Evolutionary conservation across 2,888 invertebrate genomes (phyloP).

Genomic region (Cerastis rubricosa): DNA sequence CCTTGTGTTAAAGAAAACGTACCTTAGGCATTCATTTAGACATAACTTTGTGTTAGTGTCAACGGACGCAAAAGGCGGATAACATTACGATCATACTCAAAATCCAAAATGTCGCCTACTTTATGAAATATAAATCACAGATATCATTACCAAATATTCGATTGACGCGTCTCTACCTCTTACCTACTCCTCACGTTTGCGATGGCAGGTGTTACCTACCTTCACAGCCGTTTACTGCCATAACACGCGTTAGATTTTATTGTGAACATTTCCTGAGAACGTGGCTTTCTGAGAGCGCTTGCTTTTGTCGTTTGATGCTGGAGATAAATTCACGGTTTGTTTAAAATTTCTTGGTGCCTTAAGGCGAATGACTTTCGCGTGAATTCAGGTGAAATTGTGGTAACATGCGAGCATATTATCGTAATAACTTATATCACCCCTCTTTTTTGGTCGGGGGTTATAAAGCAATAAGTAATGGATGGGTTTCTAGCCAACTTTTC

Average conservation of each 20-base stretch:
- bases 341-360: slow-evolving; percentile 5
- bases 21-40: background rate
- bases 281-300: slow-evolving; percentile 39
- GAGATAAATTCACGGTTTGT: slow-evolving; percentile 21
- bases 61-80: background rate
- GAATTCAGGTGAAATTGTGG: background rate
- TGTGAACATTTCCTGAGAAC: slow-evolving; percentile 59
- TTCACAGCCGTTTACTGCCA: background rate
- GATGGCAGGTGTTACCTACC: slow-evolving; percentile 51
- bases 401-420: background rate
- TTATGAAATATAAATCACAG: slow-evolving; percentile 15
- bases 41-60: background rate
- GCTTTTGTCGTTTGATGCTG: slow-evolving; percentile 26
- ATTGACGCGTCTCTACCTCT: background rate
- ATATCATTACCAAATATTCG: slow-evolving; percentile 20
- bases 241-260: slow-evolving; percentile 60
- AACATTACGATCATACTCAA: background rate
- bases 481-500: background rate
- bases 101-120: background rate
- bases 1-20: background rate
- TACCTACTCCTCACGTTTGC: slow-evolving; percentile 19
- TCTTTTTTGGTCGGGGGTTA: too few relatives aligned
- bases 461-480: too few relatives aligned
- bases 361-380: background rate
- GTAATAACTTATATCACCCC: background rate